Percentiles rank a stretch among this genome's conserved stretches.
These are phyloP conservation scores for Macrobrachium nipponense DNA, from an alignment of 1,140 invertebrate genomes.

Conservation along the genomic window DNA sequence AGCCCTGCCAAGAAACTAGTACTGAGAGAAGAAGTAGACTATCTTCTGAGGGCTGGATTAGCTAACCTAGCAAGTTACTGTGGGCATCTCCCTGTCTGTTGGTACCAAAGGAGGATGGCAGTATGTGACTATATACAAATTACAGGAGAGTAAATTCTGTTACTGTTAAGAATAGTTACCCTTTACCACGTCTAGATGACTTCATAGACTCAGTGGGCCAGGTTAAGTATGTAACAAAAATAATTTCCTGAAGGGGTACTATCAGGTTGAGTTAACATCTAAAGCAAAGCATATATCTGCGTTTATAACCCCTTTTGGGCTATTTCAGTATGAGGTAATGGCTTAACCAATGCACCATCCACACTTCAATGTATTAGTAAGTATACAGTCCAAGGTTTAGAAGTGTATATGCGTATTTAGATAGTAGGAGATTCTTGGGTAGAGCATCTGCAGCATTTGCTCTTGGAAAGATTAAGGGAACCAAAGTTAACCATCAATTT, in stretches of 20 bases:
- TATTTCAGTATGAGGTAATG: no score
- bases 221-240: neutral
- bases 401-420: no score
- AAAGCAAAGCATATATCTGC: neutral
- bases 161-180: neutral
- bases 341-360: no score
- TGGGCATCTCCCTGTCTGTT: conserved; percentile 15
- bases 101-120: neutral
- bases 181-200: neutral
- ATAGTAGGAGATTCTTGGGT: no score
- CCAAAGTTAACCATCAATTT: no score
- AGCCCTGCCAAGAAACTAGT: no score
- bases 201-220: neutral
- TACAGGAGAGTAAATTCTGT: neutral
- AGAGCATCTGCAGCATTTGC: no score
- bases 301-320: neutral
- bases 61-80: neutral
- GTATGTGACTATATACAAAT: neutral
- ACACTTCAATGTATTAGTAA: no score
- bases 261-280: neutral
- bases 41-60: no score
- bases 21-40: no score
- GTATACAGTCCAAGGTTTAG: no score
- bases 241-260: neutral
- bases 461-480: no score